A percentile compares a stretch with the other conserved stretches of the same genome.
These are phyloP conservation scores for Alosa alosa DNA, from an alignment of 2,113 vertebrate genomes.

Conservation along the genomic window DNA sequence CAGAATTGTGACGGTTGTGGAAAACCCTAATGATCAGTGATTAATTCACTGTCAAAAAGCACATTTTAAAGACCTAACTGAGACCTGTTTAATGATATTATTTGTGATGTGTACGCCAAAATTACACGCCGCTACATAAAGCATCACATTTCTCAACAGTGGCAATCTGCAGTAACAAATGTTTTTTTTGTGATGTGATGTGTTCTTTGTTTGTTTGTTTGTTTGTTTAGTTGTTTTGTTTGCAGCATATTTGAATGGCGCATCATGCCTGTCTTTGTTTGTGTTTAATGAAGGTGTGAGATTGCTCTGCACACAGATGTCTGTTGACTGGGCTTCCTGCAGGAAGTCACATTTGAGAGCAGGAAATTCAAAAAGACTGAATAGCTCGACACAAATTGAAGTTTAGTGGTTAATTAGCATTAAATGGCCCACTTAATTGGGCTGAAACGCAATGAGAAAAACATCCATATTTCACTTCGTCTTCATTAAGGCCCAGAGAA, in stretches of 20 bases:
- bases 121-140: neutral
- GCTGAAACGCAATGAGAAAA: conserved; percentile 65
- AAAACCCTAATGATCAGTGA: neutral
- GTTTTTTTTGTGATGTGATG: neutral
- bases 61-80: neutral
- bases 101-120: neutral
- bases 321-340: conserved; percentile 40
- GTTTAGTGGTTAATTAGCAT: conserved; percentile 71
- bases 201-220: neutral
- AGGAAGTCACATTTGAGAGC: conserved; percentile 46
- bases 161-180: neutral
- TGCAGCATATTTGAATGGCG: neutral
- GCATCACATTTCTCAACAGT: neutral
- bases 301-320: conserved; percentile 49
- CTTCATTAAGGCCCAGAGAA: conserved; percentile 66
- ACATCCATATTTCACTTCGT: conserved; percentile 73
- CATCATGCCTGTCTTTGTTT: neutral
- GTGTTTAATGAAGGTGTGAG: conserved; percentile 23
- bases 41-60: conserved; percentile 6
- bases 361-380: conserved; percentile 61
- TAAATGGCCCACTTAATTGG: conserved; percentile 72
- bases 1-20: neutral
- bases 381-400: conserved; percentile 66
- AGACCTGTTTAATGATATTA: neutral
- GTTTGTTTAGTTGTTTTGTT: neutral